Base-by-base conservation (phyloP, 2,113 vertebrate species). In the Sinocyclocheilus maitianheensis region DNA sequence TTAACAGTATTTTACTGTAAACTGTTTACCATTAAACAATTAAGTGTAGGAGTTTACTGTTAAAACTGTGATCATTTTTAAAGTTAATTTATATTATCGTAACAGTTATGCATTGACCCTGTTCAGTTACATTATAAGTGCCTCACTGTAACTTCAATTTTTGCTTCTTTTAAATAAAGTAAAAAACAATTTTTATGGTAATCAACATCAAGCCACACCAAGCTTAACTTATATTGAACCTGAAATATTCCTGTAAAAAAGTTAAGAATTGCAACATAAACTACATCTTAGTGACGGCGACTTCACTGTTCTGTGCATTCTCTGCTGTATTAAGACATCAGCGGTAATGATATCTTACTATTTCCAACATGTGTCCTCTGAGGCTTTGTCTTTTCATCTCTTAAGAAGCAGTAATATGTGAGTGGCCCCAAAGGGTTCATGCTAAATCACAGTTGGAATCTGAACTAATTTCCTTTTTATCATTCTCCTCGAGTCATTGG, bases 391-490 rank as follows among this genome's bases (percentile, higher is more conserved):
- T 8, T 72, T 43, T 75, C 5, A 24, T 75, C 40, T 48, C 40
- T 75, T n/a, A 46, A 75, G 22, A 48, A 46, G 40, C 43, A 46
- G 40, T 75, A 48, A 75, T 48, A 75, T 48, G 22, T 46, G 11
- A 48, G 40, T 24, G 72, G 20, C 22, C 72, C 72, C 40, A 48
- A 75, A 75, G 72, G 40, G 72, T 24, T 75, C 5, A 13, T 24
- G 72, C 4, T 75, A 48, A 75, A 75, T 75, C 72, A 75, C 40
- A 48, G 22, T 75, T 43, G 24, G 40, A 75, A 75, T 75, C 72
- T 75, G 22, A n/a, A 48, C 72, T 75, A 2, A 75, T 75, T 75
- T 46, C 40, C 71, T 75, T 46, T 67, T 46, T 48, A 75, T 75
- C 40, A 48, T 75, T 75, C 22, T 75, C 72, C 72, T 48, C 5